Base-by-base conservation (phyloP, 2,888 invertebrate genomes). In the Lepidochrysops patricia region DNA sequence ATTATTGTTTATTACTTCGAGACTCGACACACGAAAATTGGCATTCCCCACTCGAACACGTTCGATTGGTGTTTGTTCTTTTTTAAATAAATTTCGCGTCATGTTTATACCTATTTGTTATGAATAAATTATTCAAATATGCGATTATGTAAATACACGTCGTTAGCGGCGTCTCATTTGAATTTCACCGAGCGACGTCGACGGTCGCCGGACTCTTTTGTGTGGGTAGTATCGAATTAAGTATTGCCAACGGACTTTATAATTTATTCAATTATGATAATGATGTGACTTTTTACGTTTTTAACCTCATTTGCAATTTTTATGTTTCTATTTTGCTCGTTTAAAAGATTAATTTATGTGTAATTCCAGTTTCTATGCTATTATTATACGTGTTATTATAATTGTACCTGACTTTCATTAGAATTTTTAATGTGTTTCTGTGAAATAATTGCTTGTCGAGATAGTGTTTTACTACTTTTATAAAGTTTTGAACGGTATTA, bases 61-160 rank as follows among this genome's bases (percentile, higher is more conserved):
- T 19, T 15, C 29, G 15, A 19, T 19, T 12, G 15, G 32, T 29
- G 54, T 29, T 19, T 9, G 29, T 19, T 15, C 12, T 48, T 52
- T 49, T 49, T 23, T 25, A 49, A 25, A 49, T 2, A 4, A 15
- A 27, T 26, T 50, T 50, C 50, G 50, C 32, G 49, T 75, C 71
- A 66, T 75, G 73, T 79, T 79, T 78, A 71, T 76, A n/a, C n/a
- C n/a, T n/a, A 72, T 82, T 80, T 77, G 76, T 78, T 80, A 81
- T 80, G 77, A 80, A 81, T 82, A 80, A 82, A 58, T 58, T 59
- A 37, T 37, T 82, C 77, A 80, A 81, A 76, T 75, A 83, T 82
- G 79, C 79, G 77, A 80, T 84, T 86, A 88, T 85, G 84, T 76
- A 81, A 77, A 86, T 84, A 75, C 68, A 72, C 69, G 77, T 80